Conservation (phyloP, 1,140 invertebrate species). For the Cyrtorhinus lividipennis region DNA sequence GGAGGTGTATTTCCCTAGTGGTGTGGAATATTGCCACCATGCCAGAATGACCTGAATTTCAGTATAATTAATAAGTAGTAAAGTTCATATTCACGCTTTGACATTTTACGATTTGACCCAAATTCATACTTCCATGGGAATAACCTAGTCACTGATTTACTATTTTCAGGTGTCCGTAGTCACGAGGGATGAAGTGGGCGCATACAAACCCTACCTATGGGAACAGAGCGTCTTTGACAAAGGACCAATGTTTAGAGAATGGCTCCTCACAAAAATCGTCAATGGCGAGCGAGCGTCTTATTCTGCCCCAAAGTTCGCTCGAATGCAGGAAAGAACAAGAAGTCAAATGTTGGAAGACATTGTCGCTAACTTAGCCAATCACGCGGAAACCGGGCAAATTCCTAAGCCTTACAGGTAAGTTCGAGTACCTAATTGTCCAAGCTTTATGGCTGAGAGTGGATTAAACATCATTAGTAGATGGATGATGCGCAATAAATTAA, state of each 20-base stretch:
- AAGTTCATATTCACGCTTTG: too few relatives aligned
- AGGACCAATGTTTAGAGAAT: conserved; percentile 79
- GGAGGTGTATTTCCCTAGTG: too few relatives aligned
- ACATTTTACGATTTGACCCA: too few relatives aligned
- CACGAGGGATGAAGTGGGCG: conserved; percentile 90
- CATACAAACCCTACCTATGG: conserved; percentile 28
- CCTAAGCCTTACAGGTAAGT: conserved; percentile 79
- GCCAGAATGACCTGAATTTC: too few relatives aligned
- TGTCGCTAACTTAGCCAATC: conserved; percentile 83
- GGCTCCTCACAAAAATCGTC: conserved; percentile 92
- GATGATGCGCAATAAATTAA: too few relatives aligned
- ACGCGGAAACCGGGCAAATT: conserved; percentile 87
- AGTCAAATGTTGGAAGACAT: conserved; percentile 87
- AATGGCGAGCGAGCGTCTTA: conserved; percentile 94
- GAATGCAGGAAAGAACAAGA: conserved; percentile 82
- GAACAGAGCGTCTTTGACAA: conserved; percentile 39
- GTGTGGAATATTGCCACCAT: too few relatives aligned
- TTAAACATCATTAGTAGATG: too few relatives aligned
- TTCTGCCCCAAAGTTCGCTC: conserved; percentile 89
- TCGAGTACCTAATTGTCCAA: too few relatives aligned
- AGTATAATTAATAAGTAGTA: too few relatives aligned
- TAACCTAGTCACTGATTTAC: too few relatives aligned
- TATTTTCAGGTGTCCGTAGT: conserved; percentile 75
- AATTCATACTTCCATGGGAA: too few relatives aligned
- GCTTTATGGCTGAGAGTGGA: too few relatives aligned